Base-by-base conservation (phyloP, 2,797 vertebrate genomes). In the Enoplosus armatus region DNA sequence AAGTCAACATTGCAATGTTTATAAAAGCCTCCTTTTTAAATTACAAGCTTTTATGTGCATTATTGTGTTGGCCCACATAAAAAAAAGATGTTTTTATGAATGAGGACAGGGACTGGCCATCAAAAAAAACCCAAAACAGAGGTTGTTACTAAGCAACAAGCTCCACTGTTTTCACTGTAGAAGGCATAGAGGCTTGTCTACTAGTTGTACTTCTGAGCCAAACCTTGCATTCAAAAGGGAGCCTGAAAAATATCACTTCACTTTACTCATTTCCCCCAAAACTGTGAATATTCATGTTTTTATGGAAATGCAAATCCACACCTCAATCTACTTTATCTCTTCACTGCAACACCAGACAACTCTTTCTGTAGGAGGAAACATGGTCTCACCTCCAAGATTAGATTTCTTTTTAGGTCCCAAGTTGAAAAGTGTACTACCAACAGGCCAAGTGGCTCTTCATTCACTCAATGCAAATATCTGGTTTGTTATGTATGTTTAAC, bases 91-190 rank as follows among this genome's bases (percentile, higher is more conserved):
- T 55, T 84, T 93, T 88, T 86, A 85, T 91, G 88, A 92, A 92
- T 89, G 84, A 87, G 76, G 76, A 85, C 75, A 85, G 66, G 48
- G 72, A 82, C 76, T 54, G 69, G 77, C 33, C 63, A 83, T 89
- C 20, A 80, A 72, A 63, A 69, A 72, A 55, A 31, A 39, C 29
- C 29, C 5, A 47, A 1, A 14, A 37, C 61, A 85, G 67, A 75
- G 43, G 71, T 69, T 79, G 92, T 95, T 94, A 88, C 93, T 83
- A 89, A 89, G 93, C 93, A 94, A 94, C 93, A 84, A 69, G 85
- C 80, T 43, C 45, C 56, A 45, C 62, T 80, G 70, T 76, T 87
- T 87, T 81, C 45, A 68, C 61, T 41, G 61, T 69, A 41, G 72
- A 77, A 45, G 50, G 29, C 59, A 84, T 35, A 35, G 65, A 80